phyloP scores from a whole-genome alignment of 2,797 vertebrate genomes.

The Pitangus sulphuratus region DNA sequence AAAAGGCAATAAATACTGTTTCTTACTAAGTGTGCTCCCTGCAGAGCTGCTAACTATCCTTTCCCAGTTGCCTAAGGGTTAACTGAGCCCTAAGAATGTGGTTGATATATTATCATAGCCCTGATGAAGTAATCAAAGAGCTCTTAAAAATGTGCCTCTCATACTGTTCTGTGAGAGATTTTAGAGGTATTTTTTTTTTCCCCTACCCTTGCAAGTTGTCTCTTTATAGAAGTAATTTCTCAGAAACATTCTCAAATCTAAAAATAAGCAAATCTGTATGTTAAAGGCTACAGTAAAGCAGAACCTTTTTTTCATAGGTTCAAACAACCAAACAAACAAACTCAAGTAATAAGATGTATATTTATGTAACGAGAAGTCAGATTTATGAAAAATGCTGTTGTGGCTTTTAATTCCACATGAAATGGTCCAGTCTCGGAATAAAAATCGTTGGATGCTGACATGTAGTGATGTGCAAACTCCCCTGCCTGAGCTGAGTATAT shows the following conservation, averaged over 20 bases:
- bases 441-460: background rate
- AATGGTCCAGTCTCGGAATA: background rate
- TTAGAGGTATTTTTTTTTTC: background rate
- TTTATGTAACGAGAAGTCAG: background rate
- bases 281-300: background rate
- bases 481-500: background rate
- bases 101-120: background rate
- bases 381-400: slow-evolving; percentile 6
- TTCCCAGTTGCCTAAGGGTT: background rate
- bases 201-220: background rate
- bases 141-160: background rate
- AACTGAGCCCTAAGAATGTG: background rate
- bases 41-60: background rate
- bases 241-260: background rate
- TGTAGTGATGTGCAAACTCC: background rate
- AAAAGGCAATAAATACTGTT: background rate
- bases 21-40: background rate
- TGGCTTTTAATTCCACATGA: slow-evolving; percentile 2
- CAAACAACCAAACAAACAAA: background rate
- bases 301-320: background rate
- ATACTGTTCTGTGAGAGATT: background rate
- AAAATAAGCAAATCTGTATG: background rate
- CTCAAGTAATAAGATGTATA: background rate
- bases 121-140: background rate
- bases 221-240: background rate